Base-by-base conservation (phyloP, 2,113 vertebrate genomes). In the Syngnathus typhle region DNA sequence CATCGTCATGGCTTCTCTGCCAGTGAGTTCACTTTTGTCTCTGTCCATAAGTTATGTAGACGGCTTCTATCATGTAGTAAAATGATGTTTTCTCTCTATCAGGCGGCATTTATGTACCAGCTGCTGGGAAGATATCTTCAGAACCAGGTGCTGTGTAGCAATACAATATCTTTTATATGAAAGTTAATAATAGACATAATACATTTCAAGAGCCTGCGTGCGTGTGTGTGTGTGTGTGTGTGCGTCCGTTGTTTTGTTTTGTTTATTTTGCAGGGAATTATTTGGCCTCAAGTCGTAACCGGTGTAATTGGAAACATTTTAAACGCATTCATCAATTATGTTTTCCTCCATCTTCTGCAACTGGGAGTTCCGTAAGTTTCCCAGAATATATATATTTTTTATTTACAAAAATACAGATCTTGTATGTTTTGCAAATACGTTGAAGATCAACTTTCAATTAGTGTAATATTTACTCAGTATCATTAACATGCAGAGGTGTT, bases 1-100 rank as follows among this genome's bases (percentile, higher is more conserved):
- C 88, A 91, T 95, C 85, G 96, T 94, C 79, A 93, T 96, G 83
- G 95, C 96, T 69, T 91, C 94, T 7, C 91, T 99, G 69, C 96
- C 96, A 13, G 96, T 98, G 85, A 96, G 95, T 94, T 62, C 46
- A 11, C 47, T 36, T 51, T 58, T 6, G 23, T 56, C 9, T 18
- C 5, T 60, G 15, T 68, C 7, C 27, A 38, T 66, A 0, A 21
- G 27, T 51, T 47, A 27, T 43, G 13, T 1, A 23, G 11, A 49
- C n/a, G 37, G 44, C 16, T 49, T 47, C 8, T n/a, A 6, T 41
- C 7, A 18, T 39, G 19, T 41, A n/a, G 21, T 32, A 2, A 3
- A 3, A 32, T 32, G 3, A 32, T 32, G 27, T 3, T 32, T 63
- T 66, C 64, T 19, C 27, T 32, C 68, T 46, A 65, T 49, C 79